A percentile compares a stretch with the other conserved stretches of the same genome.
Evolutionary conservation across 1,140 invertebrate genomes (phyloP).

Genomic region (Pantala flavescens): DNA sequence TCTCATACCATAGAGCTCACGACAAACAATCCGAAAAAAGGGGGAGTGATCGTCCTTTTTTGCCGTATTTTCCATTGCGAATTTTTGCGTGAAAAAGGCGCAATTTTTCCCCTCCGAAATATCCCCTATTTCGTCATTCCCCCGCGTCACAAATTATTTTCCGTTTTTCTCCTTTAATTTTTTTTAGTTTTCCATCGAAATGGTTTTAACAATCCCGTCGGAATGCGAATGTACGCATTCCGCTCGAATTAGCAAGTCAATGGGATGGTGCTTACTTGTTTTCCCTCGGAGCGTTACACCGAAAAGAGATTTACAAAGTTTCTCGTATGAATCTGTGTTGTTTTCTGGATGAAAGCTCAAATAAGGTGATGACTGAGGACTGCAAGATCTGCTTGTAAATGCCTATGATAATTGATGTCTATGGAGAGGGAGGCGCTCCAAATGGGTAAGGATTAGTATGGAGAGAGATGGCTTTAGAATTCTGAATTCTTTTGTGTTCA

Average conservation of each 20-base stretch:
- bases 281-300: neutral
- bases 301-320: neutral
- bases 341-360: neutral
- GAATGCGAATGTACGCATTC: slow-evolving; percentile 4
- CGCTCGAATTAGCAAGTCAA: slow-evolving; percentile 5
- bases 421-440: no score
- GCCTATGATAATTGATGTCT: neutral
- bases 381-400: neutral
- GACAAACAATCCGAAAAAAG: neutral
- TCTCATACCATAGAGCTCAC: neutral
- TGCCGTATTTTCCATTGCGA: neutral
- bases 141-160: no score
- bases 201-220: neutral
- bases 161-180: neutral
- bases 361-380: neutral
- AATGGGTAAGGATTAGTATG: no score
- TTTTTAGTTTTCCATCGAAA: neutral
- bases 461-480: no score
- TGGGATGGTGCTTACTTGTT: slow-evolving; percentile 5
- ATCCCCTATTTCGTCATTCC: neutral
- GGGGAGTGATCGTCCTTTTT: neutral
- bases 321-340: neutral
- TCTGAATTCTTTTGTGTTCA: no score
- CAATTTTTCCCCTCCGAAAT: neutral
- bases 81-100: neutral